Conservation (phyloP, 2,113 vertebrate genomes). For the Oostethus manadensis region DNA sequence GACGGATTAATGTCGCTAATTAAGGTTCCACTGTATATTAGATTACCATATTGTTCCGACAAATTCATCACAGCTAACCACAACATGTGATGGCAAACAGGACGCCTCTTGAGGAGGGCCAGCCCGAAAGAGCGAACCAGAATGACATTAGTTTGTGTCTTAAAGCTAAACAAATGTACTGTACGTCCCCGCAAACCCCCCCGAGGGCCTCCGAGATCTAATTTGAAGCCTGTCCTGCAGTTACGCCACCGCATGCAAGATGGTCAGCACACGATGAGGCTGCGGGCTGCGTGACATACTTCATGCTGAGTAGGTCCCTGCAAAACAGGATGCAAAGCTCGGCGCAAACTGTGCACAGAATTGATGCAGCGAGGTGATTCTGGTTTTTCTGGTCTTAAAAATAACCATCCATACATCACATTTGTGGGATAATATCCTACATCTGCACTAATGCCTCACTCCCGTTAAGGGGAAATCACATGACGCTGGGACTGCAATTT, state of each 20-base stretch:
- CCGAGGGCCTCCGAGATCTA: constrained; percentile 5
- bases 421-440: constrained; percentile 7
- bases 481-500: constrained; percentile 43
- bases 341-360: constrained; percentile 1
- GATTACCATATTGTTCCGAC: neutral
- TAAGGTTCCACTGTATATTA: neutral
- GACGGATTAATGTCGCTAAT: too few relatives aligned
- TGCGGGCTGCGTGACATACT: constrained; percentile 24
- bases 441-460: constrained; percentile 19
- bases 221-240: constrained; percentile 10
- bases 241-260: constrained; percentile 24
- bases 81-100: neutral
- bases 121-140: constrained; percentile 41
- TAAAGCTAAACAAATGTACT: constrained; percentile 35
- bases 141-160: constrained; percentile 12
- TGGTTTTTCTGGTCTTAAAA: neutral
- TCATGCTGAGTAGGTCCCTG: constrained; percentile 29
- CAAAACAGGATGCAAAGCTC: constrained; percentile 30
- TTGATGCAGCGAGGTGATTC: neutral
- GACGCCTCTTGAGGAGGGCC: constrained; percentile 10
- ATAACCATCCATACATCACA: neutral
- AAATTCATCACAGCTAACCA: neutral
- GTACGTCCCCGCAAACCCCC: constrained; percentile 3
- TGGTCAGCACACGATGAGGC: constrained; percentile 20
- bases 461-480: constrained; percentile 17